phyloP scores from a whole-genome alignment of 1,140 invertebrate species.

The Drosophila murphyi region DNA sequence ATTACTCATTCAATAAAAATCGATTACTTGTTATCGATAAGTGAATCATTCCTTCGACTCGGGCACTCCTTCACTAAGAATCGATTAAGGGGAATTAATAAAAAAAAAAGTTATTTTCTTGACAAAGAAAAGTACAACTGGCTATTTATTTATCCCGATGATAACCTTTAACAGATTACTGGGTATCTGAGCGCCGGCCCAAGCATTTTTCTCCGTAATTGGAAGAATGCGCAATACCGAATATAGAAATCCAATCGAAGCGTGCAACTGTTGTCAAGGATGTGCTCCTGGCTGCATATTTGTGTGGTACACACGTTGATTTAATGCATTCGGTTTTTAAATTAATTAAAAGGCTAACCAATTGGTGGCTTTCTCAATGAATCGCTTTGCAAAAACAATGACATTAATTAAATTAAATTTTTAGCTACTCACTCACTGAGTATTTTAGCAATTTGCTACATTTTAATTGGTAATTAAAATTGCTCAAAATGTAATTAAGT shows the following conservation, averaged over 20 bases:
- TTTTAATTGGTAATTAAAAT: conserved; percentile 53
- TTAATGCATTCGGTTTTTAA: conserved; percentile 39
- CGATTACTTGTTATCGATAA: no score
- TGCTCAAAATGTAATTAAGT: conserved; percentile 9
- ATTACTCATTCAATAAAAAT: no score
- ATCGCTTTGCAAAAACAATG: conserved; percentile 15
- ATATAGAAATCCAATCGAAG: conserved; percentile 10
- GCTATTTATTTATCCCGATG: not conserved
- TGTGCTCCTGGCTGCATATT: no score
- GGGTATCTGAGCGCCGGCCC: not conserved
- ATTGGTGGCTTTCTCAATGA: conserved; percentile 14
- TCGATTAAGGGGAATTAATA: no score
- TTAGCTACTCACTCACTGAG: conserved; percentile 6
- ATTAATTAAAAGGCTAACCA: conserved; percentile 37
- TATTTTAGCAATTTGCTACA: conserved; percentile 1
- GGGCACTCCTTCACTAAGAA: no score
- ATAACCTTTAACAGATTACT: not conserved
- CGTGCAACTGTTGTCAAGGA: conserved; percentile 22
- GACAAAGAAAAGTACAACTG: not conserved
- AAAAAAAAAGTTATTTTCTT: no score
- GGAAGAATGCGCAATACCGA: not conserved
- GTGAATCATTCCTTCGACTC: no score
- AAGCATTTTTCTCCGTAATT: conserved; percentile 33
- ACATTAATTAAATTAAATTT: conserved; percentile 41
- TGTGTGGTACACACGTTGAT: conserved; percentile 35